Evolutionary conservation across 2,797 vertebrate genomes (phyloP).

Genomic region (Poecilia wingei): DNA sequence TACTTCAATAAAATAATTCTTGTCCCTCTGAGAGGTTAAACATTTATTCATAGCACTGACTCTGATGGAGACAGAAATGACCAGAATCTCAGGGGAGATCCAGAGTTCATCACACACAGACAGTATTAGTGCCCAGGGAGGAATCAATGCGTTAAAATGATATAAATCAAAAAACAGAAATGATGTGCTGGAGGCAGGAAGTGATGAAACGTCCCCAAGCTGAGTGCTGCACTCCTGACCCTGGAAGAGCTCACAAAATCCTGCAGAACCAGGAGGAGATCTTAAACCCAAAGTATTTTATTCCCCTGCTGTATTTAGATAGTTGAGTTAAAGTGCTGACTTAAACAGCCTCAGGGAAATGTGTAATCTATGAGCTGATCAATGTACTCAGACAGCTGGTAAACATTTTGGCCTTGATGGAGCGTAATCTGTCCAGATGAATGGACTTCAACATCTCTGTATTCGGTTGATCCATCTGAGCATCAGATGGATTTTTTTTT

Average conservation of each 20-base stretch:
- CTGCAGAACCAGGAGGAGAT: not conserved
- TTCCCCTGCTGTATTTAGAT: not conserved
- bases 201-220: not conserved
- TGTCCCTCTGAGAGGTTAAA: not conserved
- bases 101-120: not conserved
- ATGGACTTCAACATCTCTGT: conserved; percentile 53
- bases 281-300: not conserved
- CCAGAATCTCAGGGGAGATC: not conserved
- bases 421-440: conserved; percentile 69
- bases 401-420: conserved; percentile 43
- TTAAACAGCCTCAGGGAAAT: not conserved
- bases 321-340: conserved; percentile 3
- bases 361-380: conserved; percentile 36
- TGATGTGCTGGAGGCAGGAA: not conserved
- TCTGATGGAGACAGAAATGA: not conserved
- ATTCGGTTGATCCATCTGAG: conserved; percentile 59
- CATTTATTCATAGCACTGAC: not conserved
- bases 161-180: not conserved
- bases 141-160: not conserved
- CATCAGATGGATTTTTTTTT: conserved; percentile 26
- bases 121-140: not conserved
- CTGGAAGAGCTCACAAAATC: not conserved
- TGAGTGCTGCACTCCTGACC: not conserved
- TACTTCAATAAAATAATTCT: not conserved
- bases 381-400: conserved; percentile 26